Percentiles rank a stretch among this genome's conserved stretches.
Evolutionary conservation across 2,888 invertebrate species (phyloP).

Genomic region (Brachynemurus nebulosus): DNA sequence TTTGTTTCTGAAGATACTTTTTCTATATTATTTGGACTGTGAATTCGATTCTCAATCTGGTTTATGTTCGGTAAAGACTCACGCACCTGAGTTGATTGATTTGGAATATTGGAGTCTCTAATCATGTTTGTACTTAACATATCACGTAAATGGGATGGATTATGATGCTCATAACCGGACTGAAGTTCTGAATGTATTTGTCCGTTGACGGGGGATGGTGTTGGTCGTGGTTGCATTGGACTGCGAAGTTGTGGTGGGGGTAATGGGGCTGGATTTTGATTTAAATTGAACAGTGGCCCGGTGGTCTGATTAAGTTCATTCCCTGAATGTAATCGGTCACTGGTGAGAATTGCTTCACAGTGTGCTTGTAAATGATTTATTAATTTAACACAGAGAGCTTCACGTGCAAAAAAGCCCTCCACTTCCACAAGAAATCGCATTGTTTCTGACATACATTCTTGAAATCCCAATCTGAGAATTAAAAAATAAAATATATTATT

Average conservation of each 20-base stretch:
- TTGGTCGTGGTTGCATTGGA: slow-evolving; percentile 27
- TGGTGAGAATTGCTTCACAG: slow-evolving; percentile 46
- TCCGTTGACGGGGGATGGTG: slow-evolving; percentile 21
- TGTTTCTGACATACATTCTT: slow-evolving; percentile 81
- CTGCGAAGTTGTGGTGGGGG: slow-evolving; percentile 24
- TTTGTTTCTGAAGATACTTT: neutral
- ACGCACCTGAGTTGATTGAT: neutral
- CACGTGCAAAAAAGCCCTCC: slow-evolving; percentile 65
- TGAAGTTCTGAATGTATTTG: slow-evolving; percentile 14
- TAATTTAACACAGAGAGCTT: slow-evolving; percentile 67
- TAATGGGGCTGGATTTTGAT: slow-evolving; percentile 15
- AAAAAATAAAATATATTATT: neutral
- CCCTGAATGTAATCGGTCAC: slow-evolving; percentile 15
- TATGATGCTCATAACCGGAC: slow-evolving; percentile 16
- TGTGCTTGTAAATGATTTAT: slow-evolving; percentile 74
- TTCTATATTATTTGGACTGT: slow-evolving; percentile 3
- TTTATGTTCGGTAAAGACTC: too few relatives aligned
- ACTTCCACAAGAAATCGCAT: slow-evolving; percentile 80
- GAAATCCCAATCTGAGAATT: slow-evolving; percentile 56
- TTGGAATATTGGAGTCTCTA: slow-evolving; percentile 18
- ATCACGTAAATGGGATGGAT: slow-evolving; percentile 30
- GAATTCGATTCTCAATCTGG: neutral
- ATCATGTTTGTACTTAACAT: slow-evolving; percentile 24
- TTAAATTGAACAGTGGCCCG: slow-evolving; percentile 6
- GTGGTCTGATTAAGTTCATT: slow-evolving; percentile 9